Conservation (phyloP, 1,140 invertebrate species). For the Streblospio benedicti region DNA sequence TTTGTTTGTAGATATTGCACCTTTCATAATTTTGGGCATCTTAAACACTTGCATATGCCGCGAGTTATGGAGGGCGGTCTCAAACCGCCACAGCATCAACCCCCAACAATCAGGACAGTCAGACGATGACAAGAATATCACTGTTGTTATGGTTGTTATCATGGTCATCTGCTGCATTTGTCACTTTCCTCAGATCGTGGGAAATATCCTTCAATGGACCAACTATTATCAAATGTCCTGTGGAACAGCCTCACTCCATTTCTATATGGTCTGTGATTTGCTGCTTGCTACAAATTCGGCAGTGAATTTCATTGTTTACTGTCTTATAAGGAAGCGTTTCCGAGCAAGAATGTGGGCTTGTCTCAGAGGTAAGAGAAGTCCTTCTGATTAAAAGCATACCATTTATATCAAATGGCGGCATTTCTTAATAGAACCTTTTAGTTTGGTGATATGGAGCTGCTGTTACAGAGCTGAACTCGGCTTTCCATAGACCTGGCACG, state of each 20-base stretch:
- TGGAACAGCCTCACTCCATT: conserved; percentile 13
- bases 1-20: conserved; percentile 13
- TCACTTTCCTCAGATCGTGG: conserved; percentile 5
- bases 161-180: conserved; percentile 10
- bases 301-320: conserved; percentile 18
- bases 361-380: too few relatives aligned
- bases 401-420: too few relatives aligned
- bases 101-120: not conserved
- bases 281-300: conserved; percentile 10
- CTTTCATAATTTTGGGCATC: conserved; percentile 6
- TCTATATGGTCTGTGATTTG: conserved; percentile 11
- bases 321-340: conserved; percentile 15
- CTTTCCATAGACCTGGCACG: too few relatives aligned
- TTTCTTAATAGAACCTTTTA: too few relatives aligned
- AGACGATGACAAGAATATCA: conserved; percentile 9
- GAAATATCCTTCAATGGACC: not conserved
- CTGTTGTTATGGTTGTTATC: conserved; percentile 14
- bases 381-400: too few relatives aligned
- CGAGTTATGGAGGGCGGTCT: conserved; percentile 1
- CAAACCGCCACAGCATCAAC: not conserved
- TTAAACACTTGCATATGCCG: conserved; percentile 7
- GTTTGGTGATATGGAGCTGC: too few relatives aligned
- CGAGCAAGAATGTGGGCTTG: conserved; percentile 1
- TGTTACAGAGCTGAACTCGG: too few relatives aligned
- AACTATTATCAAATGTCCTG: not conserved